These are phyloP conservation scores for Promerops cafer DNA, from an alignment of 2,113 vertebrate species.

Conservation along the genomic window DNA sequence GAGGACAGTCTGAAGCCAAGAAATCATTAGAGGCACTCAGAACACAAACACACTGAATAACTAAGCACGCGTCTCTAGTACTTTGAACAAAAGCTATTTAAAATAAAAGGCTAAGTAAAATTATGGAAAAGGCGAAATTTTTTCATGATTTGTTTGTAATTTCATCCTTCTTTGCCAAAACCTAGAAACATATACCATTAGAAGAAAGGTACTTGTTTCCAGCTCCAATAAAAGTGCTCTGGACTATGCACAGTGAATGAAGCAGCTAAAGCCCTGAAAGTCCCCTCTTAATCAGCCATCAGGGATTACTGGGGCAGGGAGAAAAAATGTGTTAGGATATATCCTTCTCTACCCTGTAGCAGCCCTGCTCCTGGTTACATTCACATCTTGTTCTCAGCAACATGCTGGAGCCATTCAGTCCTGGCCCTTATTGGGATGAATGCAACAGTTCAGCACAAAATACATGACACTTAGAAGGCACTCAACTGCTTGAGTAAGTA, in stretches of 20 bases:
- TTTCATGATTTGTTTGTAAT: background rate
- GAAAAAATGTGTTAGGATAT: background rate
- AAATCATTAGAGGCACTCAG: slow-evolving; percentile 3
- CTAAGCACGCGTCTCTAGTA: background rate
- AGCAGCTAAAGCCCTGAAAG: background rate
- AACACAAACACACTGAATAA: background rate
- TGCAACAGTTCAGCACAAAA: background rate
- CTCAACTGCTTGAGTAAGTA: no score
- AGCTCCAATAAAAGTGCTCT: background rate
- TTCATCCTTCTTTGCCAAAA: background rate
- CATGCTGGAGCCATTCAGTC: background rate
- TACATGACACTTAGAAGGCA: background rate
- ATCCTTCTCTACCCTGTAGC: background rate
- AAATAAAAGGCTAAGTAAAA: background rate
- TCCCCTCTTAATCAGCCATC: background rate
- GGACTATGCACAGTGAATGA: background rate
- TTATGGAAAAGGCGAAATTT: background rate
- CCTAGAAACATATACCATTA: background rate
- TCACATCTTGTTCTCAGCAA: background rate
- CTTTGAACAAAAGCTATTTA: background rate
- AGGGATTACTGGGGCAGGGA: background rate
- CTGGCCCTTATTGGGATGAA: background rate
- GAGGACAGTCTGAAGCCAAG: background rate
- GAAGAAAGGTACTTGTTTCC: background rate
- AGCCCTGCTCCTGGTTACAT: background rate